Evolutionary conservation across 1,140 invertebrate species (phyloP), one percentile per base, ranked within the genome.

Genomic region (Aphaenogaster ashmeadi): DNA sequence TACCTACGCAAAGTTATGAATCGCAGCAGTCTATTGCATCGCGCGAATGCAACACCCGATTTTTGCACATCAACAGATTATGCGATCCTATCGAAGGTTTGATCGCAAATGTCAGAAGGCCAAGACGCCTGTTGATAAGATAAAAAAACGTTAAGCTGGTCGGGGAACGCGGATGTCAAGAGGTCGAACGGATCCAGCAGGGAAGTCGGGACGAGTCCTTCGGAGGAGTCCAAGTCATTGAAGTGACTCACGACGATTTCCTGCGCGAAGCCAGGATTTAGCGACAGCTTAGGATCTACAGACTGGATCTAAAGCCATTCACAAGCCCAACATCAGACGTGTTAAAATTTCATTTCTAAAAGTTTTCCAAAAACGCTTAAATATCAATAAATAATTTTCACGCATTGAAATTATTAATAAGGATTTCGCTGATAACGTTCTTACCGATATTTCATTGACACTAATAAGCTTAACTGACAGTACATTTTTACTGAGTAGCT

Each of bases 31-130:
- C 77, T 52, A 52, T 67, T 64, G 44, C 44, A 47, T 79, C 62
- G n/a, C n/a, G 13, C 64, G 13, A 80, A 41, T 3, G 77, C 77
- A 80, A 50, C 18, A 52, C 47, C 38, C n/a, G 44, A 67, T 80
- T 80, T 67, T 80, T 80, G 33, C 60, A 47, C 27, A 27, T 44
- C 77, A 66, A 66, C 58, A 50, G 77, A 69, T 80, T 69, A 80
- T 67, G 7, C 44, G 77, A 80, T 67, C 62, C 78, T 80, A 80
- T 80, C 78, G 78, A 80, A 52, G 62, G 7, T 69, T 80, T 52
- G 78, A 80, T 80, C 78, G 78, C 78, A 80, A 80, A 80, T 80
- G 78, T 80, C 78, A 80, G 62, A 67, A 80, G 78, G 78, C 78
- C 62, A 80, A 69, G 78, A 52, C 47, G 62, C 62, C 15, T 38